Evolutionary conservation across 2,113 vertebrate species (phyloP), one percentile per base, ranked within the genome.

Genomic region (Spilogale gracilis): DNA sequence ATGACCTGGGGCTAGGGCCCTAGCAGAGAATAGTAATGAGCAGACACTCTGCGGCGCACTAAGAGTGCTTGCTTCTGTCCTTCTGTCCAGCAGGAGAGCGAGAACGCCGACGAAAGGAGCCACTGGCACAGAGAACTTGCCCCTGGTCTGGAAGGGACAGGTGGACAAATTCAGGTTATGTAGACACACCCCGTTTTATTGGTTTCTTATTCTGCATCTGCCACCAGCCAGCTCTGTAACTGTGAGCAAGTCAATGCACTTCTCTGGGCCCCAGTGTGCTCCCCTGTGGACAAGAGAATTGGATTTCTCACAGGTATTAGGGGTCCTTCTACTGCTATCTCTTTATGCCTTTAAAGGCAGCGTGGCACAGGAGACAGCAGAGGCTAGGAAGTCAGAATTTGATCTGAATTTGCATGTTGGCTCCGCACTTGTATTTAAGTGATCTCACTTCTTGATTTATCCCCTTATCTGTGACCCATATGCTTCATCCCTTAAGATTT

Each of bases 401-500:
- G 67, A 50, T 16, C 9, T 78, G 32, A 17, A 61, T 91, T n/a
- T 73, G 13, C n/a, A 89, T 45, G 16, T 9, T 83, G 65, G 52
- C 69, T 27, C 48, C 30, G 20, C 30, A 23, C 3, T 74, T 92
- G 76, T 2, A 48, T 69, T 71, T 50, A 90, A 79, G 17, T 48
- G 71, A 93, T 27, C 38, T 65, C 91, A 50, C 23, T 79, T 93
- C n/a, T 73, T 73, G 8, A 69, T 71, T 56, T 95, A 27, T 80
- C 69, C 25, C 60, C 54, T 96, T 69, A 45, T 27, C 30, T 78
- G 23, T 56, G 63, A 54, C 56, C 23, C 61, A 30, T n/a, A 25
- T 56, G 48, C 5, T 50, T 86, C 45, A 50, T 78, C 5, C 71
- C 43, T 5, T 76, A 76, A 48, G 45, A 38, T 1, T 52, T 38